Evolutionary conservation across 2,888 invertebrate species (phyloP).

Genomic region (Pollenia griseotomentosa): DNA sequence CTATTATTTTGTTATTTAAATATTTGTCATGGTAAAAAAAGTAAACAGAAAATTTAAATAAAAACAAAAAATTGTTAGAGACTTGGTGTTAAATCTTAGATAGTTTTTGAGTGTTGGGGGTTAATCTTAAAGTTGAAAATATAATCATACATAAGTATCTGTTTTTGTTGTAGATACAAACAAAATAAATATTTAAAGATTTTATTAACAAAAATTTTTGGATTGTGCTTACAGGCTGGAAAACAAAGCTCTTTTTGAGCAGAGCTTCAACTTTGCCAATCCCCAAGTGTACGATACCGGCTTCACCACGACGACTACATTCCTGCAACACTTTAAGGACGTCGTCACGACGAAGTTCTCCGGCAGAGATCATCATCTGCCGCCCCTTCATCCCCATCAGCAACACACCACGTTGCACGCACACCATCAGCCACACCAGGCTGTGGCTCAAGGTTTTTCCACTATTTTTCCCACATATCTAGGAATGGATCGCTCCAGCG

Average conservation of each 20-base stretch:
- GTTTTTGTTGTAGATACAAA: background rate
- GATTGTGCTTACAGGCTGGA: constrained; percentile 45
- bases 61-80: constrained; percentile 1
- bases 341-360: constrained; percentile 84
- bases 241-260: constrained; percentile 71
- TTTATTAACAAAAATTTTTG: background rate
- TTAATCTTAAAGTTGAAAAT: constrained; percentile 54
- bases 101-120: constrained; percentile 66
- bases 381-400: constrained; percentile 81
- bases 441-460: constrained; percentile 83
- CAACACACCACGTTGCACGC: constrained; percentile 80
- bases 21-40: constrained; percentile 46
- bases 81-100: constrained; percentile 64
- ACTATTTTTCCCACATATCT: constrained; percentile 83
- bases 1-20: constrained; percentile 22
- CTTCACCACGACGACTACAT: constrained; percentile 84
- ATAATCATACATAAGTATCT: background rate
- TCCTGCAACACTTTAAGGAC: constrained; percentile 84
- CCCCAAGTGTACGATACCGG: constrained; percentile 81
- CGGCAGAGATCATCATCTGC: constrained; percentile 82
- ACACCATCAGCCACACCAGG: constrained; percentile 83
- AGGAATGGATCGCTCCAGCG: constrained; percentile 83
- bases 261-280: constrained; percentile 72
- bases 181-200: background rate
- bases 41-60: constrained; percentile 36